Evolutionary conservation across 2,888 invertebrate species (phyloP).

Genomic region (Mesodorylaimus sp.): DNA sequence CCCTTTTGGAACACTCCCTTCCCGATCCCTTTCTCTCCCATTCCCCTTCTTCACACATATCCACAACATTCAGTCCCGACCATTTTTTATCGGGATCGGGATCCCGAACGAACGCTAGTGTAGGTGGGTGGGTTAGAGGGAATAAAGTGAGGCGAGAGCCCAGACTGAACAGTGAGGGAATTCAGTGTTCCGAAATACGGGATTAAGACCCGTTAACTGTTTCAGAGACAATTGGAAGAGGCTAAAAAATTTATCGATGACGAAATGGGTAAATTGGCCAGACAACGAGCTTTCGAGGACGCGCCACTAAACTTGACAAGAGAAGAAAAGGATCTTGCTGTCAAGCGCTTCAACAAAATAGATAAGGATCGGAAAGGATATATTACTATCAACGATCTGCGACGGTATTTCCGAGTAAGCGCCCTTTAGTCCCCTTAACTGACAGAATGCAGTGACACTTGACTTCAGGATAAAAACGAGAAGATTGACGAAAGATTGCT

Average conservation of each 20-base stretch:
- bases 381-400: constrained; percentile 90
- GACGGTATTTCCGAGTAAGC: constrained; percentile 74
- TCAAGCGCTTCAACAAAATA: constrained; percentile 81
- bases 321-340: constrained; percentile 79
- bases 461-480: constrained; percentile 28
- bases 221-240: constrained; percentile 54
- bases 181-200: background rate
- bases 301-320: constrained; percentile 76
- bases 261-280: constrained; percentile 93
- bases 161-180: background rate
- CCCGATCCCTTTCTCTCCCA: too few relatives aligned
- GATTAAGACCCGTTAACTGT: background rate
- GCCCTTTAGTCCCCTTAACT: background rate
- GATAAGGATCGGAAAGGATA: constrained; percentile 92
- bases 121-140: too few relatives aligned
- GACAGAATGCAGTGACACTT: background rate
- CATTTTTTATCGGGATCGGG: too few relatives aligned
- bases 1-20: too few relatives aligned
- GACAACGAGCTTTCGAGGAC: constrained; percentile 55
- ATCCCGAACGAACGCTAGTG: too few relatives aligned
- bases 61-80: too few relatives aligned
- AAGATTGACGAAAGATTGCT: constrained; percentile 46
- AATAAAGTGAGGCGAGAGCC: too few relatives aligned
- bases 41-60: too few relatives aligned
- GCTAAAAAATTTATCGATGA: constrained; percentile 68